Base-by-base conservation (phyloP, 64 coral and sea anemone genomes). In the Stichodactyla helianthus region DNA sequence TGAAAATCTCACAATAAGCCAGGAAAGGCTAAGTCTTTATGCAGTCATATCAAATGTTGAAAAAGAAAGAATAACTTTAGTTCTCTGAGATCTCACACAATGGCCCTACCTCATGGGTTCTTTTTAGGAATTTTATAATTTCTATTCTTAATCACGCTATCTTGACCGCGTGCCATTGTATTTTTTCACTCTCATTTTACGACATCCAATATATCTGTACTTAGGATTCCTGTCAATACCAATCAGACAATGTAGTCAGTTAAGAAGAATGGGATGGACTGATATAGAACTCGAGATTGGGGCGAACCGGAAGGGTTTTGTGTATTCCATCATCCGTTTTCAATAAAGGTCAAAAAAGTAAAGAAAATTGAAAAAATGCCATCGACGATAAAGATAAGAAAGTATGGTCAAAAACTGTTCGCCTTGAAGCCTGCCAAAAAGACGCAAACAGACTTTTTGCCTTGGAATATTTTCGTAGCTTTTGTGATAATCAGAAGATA, bases 301-400 rank as follows among this genome's bases (percentile, higher is more conserved):
- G 67, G 13, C 67, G 67, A 9, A 81, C 78, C 78, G 78, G 78
- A 81, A 81, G 20, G 26, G 50, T 20, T 53, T 81, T 52, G 50
- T 81, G 35, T 10, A 52, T 52, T 81, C 20, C 20, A 81, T 53
- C 78, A 51, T 18, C 35, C 11, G 14, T 12, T 16, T 18, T 53
- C 31, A 50, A 51, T 51, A 7, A 54, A 81, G 78, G 78, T 81
- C 78, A 81, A 81, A 81, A 81, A 79, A 28, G 8, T 25, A 79
- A 65, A 7, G 62, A 65, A 65, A 65, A 26, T 74, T 10, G 11
- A 31, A 27, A 74, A 70, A 23, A n/a, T 22, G 6, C 6, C 65
- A 70, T 70, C 65, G 10, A 8, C 65, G 19, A 20, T 7, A 70
- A 25, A 74, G 27, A 74, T 74, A 74, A 74, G 1, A 71, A 7